Percentiles rank a stretch among this genome's conserved stretches.
Conservation (phyloP, 2,888 invertebrate species). For the Neoaliturus tenellus region DNA sequence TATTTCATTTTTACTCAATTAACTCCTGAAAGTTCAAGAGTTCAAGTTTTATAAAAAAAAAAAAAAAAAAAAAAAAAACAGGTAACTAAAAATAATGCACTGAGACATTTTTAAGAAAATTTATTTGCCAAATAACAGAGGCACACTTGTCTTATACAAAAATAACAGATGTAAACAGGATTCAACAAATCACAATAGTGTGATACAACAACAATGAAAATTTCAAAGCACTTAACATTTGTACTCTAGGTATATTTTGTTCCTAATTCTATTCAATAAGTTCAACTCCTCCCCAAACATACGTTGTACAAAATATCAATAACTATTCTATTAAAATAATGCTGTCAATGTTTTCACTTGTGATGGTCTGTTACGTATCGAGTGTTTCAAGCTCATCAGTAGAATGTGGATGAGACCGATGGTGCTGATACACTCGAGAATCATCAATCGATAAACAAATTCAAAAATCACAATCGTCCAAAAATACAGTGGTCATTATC, state of each 20-base stretch:
- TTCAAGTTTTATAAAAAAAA: too few relatives aligned
- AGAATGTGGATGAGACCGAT: slow-evolving; percentile 14
- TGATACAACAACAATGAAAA: slow-evolving; percentile 12
- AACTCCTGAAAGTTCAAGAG: too few relatives aligned
- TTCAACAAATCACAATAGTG: slow-evolving; percentile 14
- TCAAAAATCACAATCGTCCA: not conserved
- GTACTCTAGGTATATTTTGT: not conserved
- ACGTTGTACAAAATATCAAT: slow-evolving; percentile 5
- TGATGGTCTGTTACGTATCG: not conserved
- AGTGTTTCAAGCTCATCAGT: not conserved
- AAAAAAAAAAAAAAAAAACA: too few relatives aligned
- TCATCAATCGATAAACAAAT: not conserved
- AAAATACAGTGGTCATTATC: not conserved
- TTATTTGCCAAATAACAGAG: not conserved
- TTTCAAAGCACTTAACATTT: slow-evolving; percentile 14
- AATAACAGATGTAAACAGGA: not conserved
- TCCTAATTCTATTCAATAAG: not conserved
- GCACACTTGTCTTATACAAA: not conserved
- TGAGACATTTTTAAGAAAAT: not conserved
- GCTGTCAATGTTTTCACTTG: not conserved
- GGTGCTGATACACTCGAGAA: not conserved
- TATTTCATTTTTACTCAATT: too few relatives aligned
- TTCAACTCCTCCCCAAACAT: not conserved
- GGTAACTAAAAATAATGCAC: too few relatives aligned
- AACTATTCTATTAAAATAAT: not conserved